Base-by-base conservation (phyloP, 2,113 vertebrate species). In the Egretta garzetta region DNA sequence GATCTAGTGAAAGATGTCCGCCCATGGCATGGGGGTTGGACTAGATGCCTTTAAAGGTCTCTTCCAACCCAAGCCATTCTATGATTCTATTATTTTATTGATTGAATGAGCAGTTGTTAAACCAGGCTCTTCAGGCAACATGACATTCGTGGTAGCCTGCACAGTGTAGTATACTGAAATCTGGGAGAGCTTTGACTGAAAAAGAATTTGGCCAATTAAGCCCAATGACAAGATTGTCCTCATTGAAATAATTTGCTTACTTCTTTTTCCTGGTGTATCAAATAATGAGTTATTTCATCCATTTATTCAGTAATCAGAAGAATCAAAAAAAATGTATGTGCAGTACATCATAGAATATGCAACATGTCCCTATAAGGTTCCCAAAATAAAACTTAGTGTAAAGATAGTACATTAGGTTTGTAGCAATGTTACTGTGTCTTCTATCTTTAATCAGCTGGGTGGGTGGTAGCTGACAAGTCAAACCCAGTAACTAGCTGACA, bases 391-490 rank as follows among this genome's bases (percentile, higher is more conserved):
- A 82, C 49, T 79, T 53, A 5, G 32, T 80, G 33, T 92, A 86
- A 96, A 94, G 73, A 75, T 74, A 89, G 63, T 66, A 86, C 58
- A 45, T 76, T 66, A 66, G 63, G 53, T 79, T 88, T 94, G 58
- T 90, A 83, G 26, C 89, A 94, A 50, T 90, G 79, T 90, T 92
- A 59, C 71, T 35, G 24, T 91, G 49, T 59, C 79, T 93, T 90
- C 92, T 94, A 33, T 95, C 88, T 95, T 95, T 88, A 86, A 93
- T 92, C 85, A 76, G 39, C 23, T 70, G 72, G 75, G 93, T 95
- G 93, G 92, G 93, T 96, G 88, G 92, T 96, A 92, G 85, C 92
- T 97, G 92, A 94, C 85, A 94, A 96, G 71, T 96, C 90, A 86
- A 76, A 91, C 49, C 16, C 49, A 76, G 90, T 94, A 94, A 93